These are phyloP conservation scores for Scyliorhinus canicula DNA, from an alignment of 2,797 vertebrate species.

Conservation along the genomic window DNA sequence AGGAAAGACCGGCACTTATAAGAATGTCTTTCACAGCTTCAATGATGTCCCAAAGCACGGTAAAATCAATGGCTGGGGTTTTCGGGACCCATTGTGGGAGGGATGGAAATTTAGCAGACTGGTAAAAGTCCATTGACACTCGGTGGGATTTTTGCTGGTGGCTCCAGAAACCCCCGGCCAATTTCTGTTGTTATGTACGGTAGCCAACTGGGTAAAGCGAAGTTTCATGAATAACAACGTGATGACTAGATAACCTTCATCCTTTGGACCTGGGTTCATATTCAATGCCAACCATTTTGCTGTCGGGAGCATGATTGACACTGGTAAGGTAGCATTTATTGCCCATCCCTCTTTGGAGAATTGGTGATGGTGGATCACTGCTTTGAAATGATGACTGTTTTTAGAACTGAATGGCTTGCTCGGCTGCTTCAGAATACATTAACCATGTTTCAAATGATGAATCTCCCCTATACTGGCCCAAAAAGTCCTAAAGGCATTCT, in stretches of 20 bases:
- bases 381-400: not conserved
- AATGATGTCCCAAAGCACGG: not conserved
- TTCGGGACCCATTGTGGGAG: too few relatives aligned
- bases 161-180: not conserved
- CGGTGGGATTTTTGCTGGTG: too few relatives aligned
- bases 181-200: not conserved
- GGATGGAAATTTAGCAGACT: too few relatives aligned
- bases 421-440: not conserved
- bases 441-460: not conserved
- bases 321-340: not conserved
- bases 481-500: not conserved
- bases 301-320: not conserved
- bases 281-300: not conserved
- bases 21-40: not conserved
- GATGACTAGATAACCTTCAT: too few relatives aligned
- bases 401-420: not conserved
- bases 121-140: too few relatives aligned
- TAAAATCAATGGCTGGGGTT: not conserved
- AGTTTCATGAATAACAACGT: not conserved
- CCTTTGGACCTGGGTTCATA: too few relatives aligned
- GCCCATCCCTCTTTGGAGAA: not conserved
- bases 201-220: not conserved
- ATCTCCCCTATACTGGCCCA: not conserved
- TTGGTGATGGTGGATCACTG: not conserved
- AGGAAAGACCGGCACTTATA: not conserved